Percentiles rank a stretch among this genome's conserved stretches.
phyloP scores from a whole-genome alignment of 2,797 vertebrate species.

The Muscicapa striata region DNA sequence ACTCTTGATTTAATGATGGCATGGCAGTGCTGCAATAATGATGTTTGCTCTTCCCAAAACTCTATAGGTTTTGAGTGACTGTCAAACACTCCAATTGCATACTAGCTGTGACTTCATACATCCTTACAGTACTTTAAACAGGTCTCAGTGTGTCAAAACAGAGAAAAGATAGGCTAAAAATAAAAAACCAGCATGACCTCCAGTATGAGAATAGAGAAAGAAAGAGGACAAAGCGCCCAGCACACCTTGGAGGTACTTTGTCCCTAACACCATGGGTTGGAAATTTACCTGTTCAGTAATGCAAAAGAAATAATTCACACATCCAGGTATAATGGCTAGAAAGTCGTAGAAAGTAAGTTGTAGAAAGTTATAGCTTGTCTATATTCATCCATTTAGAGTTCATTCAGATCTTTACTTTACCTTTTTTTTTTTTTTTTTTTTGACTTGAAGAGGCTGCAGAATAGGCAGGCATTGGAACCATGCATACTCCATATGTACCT shows the following conservation, averaged over 20 bases:
- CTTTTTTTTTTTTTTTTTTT: not conserved
- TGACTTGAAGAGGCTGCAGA: not conserved
- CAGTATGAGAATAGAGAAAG: not conserved
- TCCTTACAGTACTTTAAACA: not conserved
- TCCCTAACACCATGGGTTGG: not conserved
- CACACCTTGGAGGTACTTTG: not conserved
- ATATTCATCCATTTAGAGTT: not conserved
- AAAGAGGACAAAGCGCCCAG: not conserved
- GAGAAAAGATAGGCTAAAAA: not conserved
- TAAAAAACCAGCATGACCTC: not conserved
- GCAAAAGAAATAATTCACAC: not conserved
- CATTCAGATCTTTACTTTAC: not conserved
- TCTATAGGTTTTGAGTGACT: not conserved
- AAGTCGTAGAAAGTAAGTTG: not conserved
- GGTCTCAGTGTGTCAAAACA: not conserved
- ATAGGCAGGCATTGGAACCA: not conserved
- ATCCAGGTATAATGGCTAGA: not conserved
- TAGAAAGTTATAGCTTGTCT: not conserved
- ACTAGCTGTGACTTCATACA: not conserved
- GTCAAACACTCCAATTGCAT: not conserved
- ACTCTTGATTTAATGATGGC: not conserved
- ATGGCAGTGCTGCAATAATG: not conserved
- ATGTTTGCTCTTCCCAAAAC: not conserved
- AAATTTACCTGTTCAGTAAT: not conserved
- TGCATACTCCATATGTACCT: fast-evolving